These are phyloP conservation scores for Diuraphis noxia DNA, from an alignment of 1,140 invertebrate genomes.

Conservation along the genomic window DNA sequence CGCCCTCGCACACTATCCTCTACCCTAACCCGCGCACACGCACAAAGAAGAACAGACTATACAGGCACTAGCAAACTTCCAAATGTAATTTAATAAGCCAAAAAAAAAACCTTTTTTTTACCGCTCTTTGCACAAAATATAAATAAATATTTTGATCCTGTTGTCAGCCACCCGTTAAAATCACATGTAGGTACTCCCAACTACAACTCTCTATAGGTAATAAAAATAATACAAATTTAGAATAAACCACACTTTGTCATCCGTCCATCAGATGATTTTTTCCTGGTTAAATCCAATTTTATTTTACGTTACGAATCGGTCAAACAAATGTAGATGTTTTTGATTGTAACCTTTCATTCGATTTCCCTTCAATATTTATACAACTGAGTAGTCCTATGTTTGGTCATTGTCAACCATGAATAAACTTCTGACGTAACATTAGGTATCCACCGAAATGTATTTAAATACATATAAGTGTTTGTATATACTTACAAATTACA, in stretches of 20 bases:
- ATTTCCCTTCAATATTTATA: neutral
- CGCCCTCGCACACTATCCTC: neutral
- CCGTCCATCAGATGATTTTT: neutral
- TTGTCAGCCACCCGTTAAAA: slow-evolving; percentile 32
- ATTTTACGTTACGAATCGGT: neutral
- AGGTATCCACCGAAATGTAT: neutral
- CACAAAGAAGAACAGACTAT: neutral
- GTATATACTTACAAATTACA: neutral
- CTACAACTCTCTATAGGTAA: neutral
- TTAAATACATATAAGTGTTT: neutral
- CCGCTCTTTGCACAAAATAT: neutral
- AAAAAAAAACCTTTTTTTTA: slow-evolving; percentile 4
- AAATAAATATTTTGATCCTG: slow-evolving; percentile 24
- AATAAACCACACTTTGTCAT: neutral
- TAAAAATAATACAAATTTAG: neutral
- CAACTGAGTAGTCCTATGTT: neutral
- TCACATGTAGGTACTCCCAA: neutral
- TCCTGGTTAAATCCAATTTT: neutral
- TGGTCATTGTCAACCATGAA: neutral
- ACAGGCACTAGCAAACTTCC: neutral
- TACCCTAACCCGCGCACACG: neutral
- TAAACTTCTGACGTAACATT: neutral
- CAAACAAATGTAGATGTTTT: neutral
- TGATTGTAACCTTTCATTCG: neutral
- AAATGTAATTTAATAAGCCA: slow-evolving; percentile 32